phyloP scores from a whole-genome alignment of 2,113 vertebrate genomes.

The Danionella cerebrum region DNA sequence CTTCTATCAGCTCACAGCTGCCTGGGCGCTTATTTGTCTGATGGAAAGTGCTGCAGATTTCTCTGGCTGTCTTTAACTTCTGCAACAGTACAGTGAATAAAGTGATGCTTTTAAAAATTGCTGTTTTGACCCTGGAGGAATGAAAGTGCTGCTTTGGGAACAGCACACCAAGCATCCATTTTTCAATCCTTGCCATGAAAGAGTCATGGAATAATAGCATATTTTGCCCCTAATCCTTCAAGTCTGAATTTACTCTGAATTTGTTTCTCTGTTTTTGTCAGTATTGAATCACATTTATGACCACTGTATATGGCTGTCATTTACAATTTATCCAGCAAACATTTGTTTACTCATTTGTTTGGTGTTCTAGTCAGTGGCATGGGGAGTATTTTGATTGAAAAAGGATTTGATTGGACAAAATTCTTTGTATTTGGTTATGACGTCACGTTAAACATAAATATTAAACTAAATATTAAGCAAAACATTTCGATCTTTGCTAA shows the following conservation, averaged over 20 bases:
- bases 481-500: no score
- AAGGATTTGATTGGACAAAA: neutral
- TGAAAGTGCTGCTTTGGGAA: conserved; percentile 29
- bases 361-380: neutral
- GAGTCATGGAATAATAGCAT: conserved; percentile 21
- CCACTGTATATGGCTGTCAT: no score
- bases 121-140: conserved; percentile 38
- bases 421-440: no score
- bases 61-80: conserved; percentile 33
- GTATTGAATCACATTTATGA: no score
- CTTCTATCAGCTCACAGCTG: conserved; percentile 25
- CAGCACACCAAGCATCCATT: conserved; percentile 25
- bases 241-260: neutral
- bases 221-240: conserved; percentile 21
- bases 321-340: no score
- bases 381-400: neutral
- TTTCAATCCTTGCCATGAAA: conserved; percentile 30
- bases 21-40: conserved; percentile 32
- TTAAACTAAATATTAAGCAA: no score
- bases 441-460: no score
- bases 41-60: conserved; percentile 25
- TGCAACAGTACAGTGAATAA: conserved; percentile 31
- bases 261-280: neutral
- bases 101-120: conserved; percentile 38
- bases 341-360: no score